Evolutionary conservation across 2,113 vertebrate genomes (phyloP), one percentile per base, ranked within the genome.

Genomic region (Tyrannus savana): DNA sequence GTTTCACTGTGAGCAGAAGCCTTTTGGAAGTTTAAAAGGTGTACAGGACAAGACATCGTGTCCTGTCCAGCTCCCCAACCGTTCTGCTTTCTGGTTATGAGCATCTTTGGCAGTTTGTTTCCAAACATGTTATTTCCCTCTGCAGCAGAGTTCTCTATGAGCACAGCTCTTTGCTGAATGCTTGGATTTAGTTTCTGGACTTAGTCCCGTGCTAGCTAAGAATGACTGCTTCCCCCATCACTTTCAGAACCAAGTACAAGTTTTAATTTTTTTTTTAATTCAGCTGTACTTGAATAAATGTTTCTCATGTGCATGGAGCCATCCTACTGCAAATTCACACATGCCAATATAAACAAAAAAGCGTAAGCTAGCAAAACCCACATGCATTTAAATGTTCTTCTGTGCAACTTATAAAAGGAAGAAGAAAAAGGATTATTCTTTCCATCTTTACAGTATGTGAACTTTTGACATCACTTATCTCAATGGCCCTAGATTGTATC

Each of bases 331-430:
- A 23, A 72, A 44, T 84, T 87, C 47, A 89, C 53, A 72, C 21
- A 3, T 87, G 56, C 22, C 79, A 79, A 37, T 50, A 91, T 52
- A 85, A 93, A 85, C 33, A 86, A 83, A 95, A 67, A 72, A 85
- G 28, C 1, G 0, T 33, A 93, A 92, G 66, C 30, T 64, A 84
- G 56, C 69, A 89, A 92, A 92, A 82, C 74, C 55, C 44, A 35
- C 66, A n/a, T 47, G 62, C 42, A 84, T 76, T 73, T 74, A 76
- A 78, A 59, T 68, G 21, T 56, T 78, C 64, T 87, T 72, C 44
- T 4, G 1, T 77, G 60, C 18, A 41, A 25, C 27, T 69, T 63
- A 15, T 49, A 56, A 77, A 56, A 72, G 31, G 77, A 74, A 31
- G 44, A 78, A 62, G 56, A 21, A 62, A 31, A 62, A 60, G 78